phyloP scores from a whole-genome alignment of 2,888 invertebrate species.

The Rhabditoides inermis region DNA sequence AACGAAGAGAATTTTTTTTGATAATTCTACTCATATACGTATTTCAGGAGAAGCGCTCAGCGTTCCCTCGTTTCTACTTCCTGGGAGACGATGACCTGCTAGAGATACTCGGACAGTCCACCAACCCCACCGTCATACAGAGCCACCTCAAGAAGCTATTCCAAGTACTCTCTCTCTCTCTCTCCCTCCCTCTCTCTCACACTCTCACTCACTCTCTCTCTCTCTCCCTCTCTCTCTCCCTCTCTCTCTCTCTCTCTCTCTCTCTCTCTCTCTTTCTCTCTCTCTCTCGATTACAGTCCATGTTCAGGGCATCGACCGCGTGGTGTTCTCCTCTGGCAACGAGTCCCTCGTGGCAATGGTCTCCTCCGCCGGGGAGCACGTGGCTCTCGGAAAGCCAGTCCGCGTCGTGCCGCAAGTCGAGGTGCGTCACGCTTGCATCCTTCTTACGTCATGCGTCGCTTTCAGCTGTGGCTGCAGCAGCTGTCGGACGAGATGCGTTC shows the following conservation, averaged over 20 bases:
- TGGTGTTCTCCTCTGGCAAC: slow-evolving; percentile 64
- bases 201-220: no score
- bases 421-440: slow-evolving; percentile 59
- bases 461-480: slow-evolving; percentile 64
- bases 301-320: slow-evolving; percentile 66
- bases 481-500: slow-evolving; percentile 75
- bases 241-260: no score
- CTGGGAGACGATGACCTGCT: slow-evolving; percentile 93
- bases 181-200: no score
- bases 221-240: no score
- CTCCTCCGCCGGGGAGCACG: slow-evolving; percentile 63
- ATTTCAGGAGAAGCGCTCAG: slow-evolving; percentile 75
- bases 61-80: slow-evolving; percentile 91
- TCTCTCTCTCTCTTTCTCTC: no score
- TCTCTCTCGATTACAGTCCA: no score
- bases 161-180: slow-evolving; percentile 59
- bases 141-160: slow-evolving; percentile 86
- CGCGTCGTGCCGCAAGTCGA: slow-evolving; percentile 71
- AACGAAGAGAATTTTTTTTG: neutral
- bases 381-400: slow-evolving; percentile 63
- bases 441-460: neutral
- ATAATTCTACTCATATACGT: neutral
- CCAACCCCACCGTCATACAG: slow-evolving; percentile 80
- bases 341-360: slow-evolving; percentile 66
- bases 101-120: slow-evolving; percentile 85